Evolutionary conservation across 2,113 vertebrate genomes (phyloP).

Genomic region (Microtus richardsoni): DNA sequence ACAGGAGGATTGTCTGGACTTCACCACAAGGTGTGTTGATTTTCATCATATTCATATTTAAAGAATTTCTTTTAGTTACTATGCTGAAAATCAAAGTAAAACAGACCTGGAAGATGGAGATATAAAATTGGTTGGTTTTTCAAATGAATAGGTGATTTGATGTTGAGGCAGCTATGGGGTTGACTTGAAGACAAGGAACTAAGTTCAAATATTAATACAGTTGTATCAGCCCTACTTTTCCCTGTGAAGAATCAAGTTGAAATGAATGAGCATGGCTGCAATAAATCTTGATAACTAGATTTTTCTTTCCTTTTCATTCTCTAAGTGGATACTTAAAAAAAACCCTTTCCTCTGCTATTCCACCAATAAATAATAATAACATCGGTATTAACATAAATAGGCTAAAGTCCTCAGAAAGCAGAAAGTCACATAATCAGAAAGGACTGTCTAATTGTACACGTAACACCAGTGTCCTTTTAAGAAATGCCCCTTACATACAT

Average conservation of each 20-base stretch:
- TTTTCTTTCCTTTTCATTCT: not conserved
- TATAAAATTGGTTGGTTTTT: constrained; percentile 5
- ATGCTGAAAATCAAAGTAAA: constrained; percentile 27
- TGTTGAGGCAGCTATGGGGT: not conserved
- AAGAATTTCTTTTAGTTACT: constrained; percentile 8
- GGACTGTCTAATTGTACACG: not conserved
- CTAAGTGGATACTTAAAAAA: not conserved
- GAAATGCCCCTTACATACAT: not conserved
- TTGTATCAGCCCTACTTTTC: not conserved
- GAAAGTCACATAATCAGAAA: not conserved
- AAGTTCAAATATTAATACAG: not conserved
- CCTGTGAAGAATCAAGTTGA: not conserved
- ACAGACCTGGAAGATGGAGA: not conserved
- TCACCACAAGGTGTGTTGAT: not conserved
- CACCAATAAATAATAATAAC: not conserved
- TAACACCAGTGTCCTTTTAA: not conserved
- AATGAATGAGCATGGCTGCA: not conserved
- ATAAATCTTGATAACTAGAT: not conserved
- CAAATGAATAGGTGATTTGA: not conserved
- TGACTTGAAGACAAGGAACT: not conserved
- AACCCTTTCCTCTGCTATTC: not conserved
- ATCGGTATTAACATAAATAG: not conserved
- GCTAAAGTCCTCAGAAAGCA: not conserved
- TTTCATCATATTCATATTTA: not conserved
- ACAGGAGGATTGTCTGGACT: constrained; percentile 19